Evolutionary conservation across 2,797 vertebrate species (phyloP).

Genomic region (Gallirallus australis): DNA sequence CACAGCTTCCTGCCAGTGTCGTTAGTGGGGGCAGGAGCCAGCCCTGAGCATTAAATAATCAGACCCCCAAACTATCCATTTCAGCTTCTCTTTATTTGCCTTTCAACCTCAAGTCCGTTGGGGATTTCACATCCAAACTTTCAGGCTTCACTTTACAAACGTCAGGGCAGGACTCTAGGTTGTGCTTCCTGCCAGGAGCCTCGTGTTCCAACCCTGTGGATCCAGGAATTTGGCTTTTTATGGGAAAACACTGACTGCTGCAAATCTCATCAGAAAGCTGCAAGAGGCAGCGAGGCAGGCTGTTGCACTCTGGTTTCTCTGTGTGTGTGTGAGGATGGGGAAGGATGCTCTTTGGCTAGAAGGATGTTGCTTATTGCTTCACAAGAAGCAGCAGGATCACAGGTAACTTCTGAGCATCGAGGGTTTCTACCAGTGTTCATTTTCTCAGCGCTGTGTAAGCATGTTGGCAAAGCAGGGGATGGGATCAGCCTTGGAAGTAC

Average conservation of each 20-base stretch:
- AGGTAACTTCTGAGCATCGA: not conserved
- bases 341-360: not conserved
- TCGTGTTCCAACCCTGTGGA: not conserved
- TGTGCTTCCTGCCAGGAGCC: constrained; percentile 10
- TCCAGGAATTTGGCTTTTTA: not conserved
- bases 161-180: not conserved
- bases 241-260: constrained; percentile 22
- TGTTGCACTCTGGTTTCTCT: not conserved
- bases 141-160: not conserved
- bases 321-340: not conserved
- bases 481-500: not conserved
- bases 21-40: not conserved
- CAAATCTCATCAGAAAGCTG: not conserved
- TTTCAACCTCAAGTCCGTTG: not conserved
- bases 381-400: fast-evolving
- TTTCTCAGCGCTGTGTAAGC: not conserved
- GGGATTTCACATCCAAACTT: not conserved
- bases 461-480: not conserved
- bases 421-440: not conserved
- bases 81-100: not conserved
- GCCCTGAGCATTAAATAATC: not conserved
- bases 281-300: not conserved
- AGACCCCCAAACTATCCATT: not conserved
- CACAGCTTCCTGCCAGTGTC: not conserved
- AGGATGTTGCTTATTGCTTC: not conserved